Base-by-base conservation (phyloP, 2,797 vertebrate species). In the Pipistrellus pipistrellus region DNA sequence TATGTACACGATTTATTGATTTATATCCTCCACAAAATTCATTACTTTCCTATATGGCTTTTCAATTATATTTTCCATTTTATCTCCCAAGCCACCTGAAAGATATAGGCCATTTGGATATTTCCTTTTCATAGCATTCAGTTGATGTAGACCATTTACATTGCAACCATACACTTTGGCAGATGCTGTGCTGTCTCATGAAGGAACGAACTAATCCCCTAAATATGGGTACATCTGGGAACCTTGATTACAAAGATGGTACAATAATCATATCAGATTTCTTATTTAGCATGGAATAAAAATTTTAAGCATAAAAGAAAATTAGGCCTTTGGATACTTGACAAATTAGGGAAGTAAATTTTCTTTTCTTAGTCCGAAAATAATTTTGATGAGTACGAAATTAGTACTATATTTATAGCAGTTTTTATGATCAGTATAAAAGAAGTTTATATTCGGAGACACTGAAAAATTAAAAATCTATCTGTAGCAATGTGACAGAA, bases 301-400 rank as follows among this genome's bases (percentile, higher is more conserved):
- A 46, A 64, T 17, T 85, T 87, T 80, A 44, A 59, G 76, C 72
- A 55, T 32, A n/a, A 41, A 25, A 72, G 27, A 46, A 87, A 92
- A 76, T 53, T 57, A 76, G 30, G 8, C 2, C n/a, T 72, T 84
- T 69, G 44, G 11, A 53, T 82, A 82, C 17, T 78, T 91, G 27
- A 78, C 12, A 88, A 75, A 85, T 72, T 55, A 57, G 17, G 27
- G 10, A 82, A 83, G 57, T 6, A 64, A 20, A 68, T 55, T 88
- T 69, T 88, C 15, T 83, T 92, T 85, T 18, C 32, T 83, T 35
- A 69, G 59, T 38, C 23, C 15, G 23, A 41, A 77, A 90, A 57
- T 88, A 80, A 72, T 82, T 95, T 91, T 82, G 25, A 51, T 73
- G 51, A 48, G 6, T 71, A 69, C 8, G 68, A 91, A 85, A 78